Base-by-base conservation (phyloP, 2,888 invertebrate species). In the Dicyrtoma fusca region DNA sequence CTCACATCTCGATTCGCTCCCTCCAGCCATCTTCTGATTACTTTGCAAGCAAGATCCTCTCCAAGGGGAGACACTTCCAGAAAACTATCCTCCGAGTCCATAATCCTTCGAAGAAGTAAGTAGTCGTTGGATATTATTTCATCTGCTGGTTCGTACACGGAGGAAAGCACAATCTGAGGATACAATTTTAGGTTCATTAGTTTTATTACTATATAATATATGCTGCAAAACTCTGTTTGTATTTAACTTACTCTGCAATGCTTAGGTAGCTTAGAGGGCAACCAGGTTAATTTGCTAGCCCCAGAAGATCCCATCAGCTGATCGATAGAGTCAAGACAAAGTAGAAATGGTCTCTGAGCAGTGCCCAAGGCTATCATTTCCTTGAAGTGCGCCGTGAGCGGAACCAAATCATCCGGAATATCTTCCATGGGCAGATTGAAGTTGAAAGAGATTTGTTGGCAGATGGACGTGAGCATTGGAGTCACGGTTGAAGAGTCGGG, bases 291-390 rank as follows among this genome's bases (percentile, higher is more conserved):
- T 84, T 96, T 95, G 81, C 96, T 97, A 26, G 95, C 93, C 81
- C 94, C 94, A 80, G 95, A 95, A 0, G 94, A 91, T 0, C 94
- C 95, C 6, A 96, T 97, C 63, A 99, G 86, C 84, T 98, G 97
- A 85, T 99, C 98, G 0, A 99, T 93, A 0, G 97, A 97, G 84
- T 99, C 98, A 81, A 99, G 85, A 83, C 95, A 96, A 55, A 99
- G 86, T 0, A 96, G 87, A 57, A 98, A 85, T 0, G 97, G 97
- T 82, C 94, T 93, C 80, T 92, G 90, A 75, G 87, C 84, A 0
- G 88, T 90, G 0, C 95, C 95, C 83, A 91, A 87, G 8, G 92
- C 91, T 73, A 97, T 85, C 61, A 98, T 87, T 81, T 95, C 92
- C 85, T 98, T 98, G 85, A 98, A 96, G 84, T 97, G 92, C 0